Percentiles rank a stretch among this genome's conserved stretches.
These are phyloP conservation scores for Alentia gelatinosa DNA, from an alignment of 2,888 invertebrate species.

Conservation along the genomic window DNA sequence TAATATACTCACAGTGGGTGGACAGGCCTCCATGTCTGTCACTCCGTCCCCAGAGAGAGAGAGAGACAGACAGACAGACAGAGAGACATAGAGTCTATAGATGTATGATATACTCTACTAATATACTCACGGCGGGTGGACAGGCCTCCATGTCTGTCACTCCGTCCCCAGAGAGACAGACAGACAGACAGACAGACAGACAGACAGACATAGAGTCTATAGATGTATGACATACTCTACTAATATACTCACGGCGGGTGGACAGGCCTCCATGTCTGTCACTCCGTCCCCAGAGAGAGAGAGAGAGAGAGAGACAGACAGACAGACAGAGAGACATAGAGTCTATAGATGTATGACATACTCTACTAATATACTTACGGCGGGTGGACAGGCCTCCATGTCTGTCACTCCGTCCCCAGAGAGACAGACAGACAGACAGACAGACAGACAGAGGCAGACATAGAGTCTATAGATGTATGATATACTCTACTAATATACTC, in stretches of 20 bases:
- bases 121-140: conserved; percentile 83
- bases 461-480: too few relatives aligned
- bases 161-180: conserved; percentile 94
- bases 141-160: conserved; percentile 97
- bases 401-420: too few relatives aligned
- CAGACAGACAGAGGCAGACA: not conserved
- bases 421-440: too few relatives aligned
- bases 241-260: not conserved
- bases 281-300: too few relatives aligned
- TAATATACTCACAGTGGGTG: not conserved
- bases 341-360: too few relatives aligned
- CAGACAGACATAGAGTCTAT: not conserved
- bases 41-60: conserved; percentile 96
- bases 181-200: not conserved
- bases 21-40: conserved; percentile 86
- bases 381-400: not conserved
- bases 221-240: too few relatives aligned
- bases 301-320: too few relatives aligned
- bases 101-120: too few relatives aligned
- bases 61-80: not conserved
- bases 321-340: too few relatives aligned
- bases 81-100: too few relatives aligned
- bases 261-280: not conserved
- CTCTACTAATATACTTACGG: too few relatives aligned
- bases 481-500: too few relatives aligned